Evolutionary conservation across 2,113 vertebrate species (phyloP).

Genomic region (Perca schrenkii): DNA sequence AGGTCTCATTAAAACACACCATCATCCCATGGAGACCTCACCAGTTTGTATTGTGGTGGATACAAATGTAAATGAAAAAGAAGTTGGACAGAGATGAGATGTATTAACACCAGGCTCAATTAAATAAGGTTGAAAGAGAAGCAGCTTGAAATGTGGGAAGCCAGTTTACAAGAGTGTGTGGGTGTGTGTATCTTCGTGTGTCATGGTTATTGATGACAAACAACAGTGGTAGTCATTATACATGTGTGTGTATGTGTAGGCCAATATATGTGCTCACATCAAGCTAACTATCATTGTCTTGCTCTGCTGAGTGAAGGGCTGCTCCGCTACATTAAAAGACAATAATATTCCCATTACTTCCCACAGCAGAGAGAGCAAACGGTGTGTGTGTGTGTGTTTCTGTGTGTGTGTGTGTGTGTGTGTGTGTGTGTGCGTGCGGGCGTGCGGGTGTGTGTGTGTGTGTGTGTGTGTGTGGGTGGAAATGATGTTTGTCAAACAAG

Average conservation of each 20-base stretch:
- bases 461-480: conserved; percentile 1
- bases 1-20: neutral
- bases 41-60: neutral
- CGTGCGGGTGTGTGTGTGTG: neutral
- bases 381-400: conserved; percentile 10
- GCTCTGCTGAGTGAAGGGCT: neutral
- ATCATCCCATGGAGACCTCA: neutral
- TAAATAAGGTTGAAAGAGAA: neutral
- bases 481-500: neutral
- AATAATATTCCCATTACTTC: conserved; percentile 17
- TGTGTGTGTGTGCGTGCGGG: neutral
- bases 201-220: neutral
- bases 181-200: neutral
- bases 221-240: neutral
- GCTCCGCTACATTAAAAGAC: conserved; percentile 7
- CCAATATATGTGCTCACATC: conserved; percentile 11
- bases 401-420: conserved; percentile 10
- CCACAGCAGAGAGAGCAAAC: neutral
- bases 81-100: conserved; percentile 2
- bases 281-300: neutral
- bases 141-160: neutral
- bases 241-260: neutral
- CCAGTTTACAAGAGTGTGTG: conserved; percentile 2
- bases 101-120: neutral
- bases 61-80: neutral